Evolutionary conservation across 2,888 invertebrate species (phyloP).

Genomic region (Hydriomena furcata): DNA sequence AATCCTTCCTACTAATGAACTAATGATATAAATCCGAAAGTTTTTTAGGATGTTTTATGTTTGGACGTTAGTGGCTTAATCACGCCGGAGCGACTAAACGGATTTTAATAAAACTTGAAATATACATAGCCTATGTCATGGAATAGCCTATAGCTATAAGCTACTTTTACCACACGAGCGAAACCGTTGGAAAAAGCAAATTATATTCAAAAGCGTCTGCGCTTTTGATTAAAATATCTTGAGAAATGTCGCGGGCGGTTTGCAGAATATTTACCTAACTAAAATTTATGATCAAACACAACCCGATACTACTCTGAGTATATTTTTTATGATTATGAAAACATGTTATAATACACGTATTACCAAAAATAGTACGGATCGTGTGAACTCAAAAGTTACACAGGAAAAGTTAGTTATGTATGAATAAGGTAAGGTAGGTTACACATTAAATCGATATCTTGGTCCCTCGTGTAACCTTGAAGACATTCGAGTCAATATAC

Average conservation of each 20-base stretch:
- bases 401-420: neutral
- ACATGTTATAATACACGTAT: neutral
- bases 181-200: no score
- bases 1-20: no score
- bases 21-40: no score
- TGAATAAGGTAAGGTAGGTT: neutral
- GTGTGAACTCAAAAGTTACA: neutral
- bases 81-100: no score
- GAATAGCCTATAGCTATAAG: no score
- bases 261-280: conserved; percentile 6
- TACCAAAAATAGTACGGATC: neutral
- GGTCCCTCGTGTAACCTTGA: conserved; percentile 25
- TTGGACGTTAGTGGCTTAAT: no score
- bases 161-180: no score
- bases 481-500: conserved; percentile 21
- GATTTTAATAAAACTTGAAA: no score
- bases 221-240: conserved; percentile 30
- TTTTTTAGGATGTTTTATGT: no score
- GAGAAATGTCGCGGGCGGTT: conserved; percentile 27
- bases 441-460: neutral
- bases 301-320: neutral
- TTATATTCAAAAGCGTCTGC: conserved; percentile 36
- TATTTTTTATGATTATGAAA: conserved; percentile 1
- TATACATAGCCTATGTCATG: no score
- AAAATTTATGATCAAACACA: conserved; percentile 14